phyloP scores from a whole-genome alignment of 2,113 vertebrate species.

The Cavia aperea region DNA sequence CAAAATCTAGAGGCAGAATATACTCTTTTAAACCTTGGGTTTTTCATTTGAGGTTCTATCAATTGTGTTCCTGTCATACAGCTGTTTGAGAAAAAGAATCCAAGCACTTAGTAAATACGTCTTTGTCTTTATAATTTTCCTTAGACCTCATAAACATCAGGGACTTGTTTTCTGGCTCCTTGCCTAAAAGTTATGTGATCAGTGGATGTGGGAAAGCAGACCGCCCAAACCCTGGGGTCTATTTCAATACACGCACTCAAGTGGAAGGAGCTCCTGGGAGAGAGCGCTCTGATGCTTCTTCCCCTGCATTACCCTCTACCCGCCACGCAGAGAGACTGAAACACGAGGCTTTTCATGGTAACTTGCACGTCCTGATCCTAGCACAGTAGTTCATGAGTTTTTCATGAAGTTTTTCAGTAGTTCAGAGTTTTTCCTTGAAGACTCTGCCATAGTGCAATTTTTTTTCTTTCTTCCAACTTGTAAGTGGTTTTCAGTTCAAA shows the following conservation, averaged over 20 bases:
- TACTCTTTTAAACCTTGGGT: not conserved
- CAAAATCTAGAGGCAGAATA: not conserved
- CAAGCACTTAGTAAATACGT: not conserved
- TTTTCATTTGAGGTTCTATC: not conserved
- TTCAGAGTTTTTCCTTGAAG: not conserved
- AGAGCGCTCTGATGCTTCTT: not conserved
- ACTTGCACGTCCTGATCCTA: not conserved
- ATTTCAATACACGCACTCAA: not conserved
- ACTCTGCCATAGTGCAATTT: not conserved
- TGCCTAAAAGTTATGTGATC: not conserved
- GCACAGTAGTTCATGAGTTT: not conserved
- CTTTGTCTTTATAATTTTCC: not conserved
- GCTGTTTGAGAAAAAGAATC: not conserved
- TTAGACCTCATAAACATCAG: not conserved
- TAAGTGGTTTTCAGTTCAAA: not conserved
- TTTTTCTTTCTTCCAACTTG: not conserved
- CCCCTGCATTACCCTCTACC: not conserved
- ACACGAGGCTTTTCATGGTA: not conserved
- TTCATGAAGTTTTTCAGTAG: not conserved
- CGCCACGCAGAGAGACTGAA: not conserved
- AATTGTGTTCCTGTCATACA: not conserved
- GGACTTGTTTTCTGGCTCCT: not conserved
- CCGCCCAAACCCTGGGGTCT: not conserved
- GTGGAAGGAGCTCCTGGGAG: not conserved
- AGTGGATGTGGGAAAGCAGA: not conserved